Evolutionary conservation across 2,888 invertebrate species (phyloP).

Genomic region (Orthosia gothica): DNA sequence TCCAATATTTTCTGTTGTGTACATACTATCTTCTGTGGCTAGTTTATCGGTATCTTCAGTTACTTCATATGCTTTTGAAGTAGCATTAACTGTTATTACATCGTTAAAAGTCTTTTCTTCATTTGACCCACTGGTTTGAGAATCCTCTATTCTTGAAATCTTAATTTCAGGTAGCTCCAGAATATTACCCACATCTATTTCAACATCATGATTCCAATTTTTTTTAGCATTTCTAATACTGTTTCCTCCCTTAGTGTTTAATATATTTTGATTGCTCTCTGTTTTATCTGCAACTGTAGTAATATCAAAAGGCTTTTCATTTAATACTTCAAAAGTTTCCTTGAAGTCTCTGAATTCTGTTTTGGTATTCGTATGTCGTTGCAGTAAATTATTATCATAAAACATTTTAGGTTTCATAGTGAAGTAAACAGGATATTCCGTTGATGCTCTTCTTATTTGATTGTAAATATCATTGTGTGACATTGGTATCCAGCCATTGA

Average conservation of each 20-base stretch:
- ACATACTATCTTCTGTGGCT: constrained; percentile 31
- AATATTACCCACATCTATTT: neutral
- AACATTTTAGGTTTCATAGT: neutral
- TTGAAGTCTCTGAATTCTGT: constrained; percentile 6
- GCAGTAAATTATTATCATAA: constrained; percentile 13
- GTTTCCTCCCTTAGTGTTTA: neutral
- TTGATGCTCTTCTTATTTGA: constrained; percentile 48
- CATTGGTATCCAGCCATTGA: constrained; percentile 71
- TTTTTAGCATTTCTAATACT: constrained; percentile 51
- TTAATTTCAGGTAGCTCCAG: neutral
- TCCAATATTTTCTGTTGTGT: constrained; percentile 39
- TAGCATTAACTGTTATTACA: neutral
- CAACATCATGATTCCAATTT: neutral
- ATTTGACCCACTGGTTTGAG: neutral
- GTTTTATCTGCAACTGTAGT: neutral
- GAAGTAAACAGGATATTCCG: constrained; percentile 25
- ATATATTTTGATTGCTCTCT: neutral
- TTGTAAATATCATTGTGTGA: constrained; percentile 59
- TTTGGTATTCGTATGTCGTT: constrained; percentile 2
- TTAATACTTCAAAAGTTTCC: neutral
- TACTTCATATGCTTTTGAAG: constrained; percentile 71
- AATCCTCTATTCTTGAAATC: neutral
- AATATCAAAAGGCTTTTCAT: neutral
- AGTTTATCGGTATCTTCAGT: constrained; percentile 68
- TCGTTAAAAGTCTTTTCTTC: constrained; percentile 1